phyloP scores from a whole-genome alignment of 2,888 invertebrate species.

The Halictus ligatus region DNA sequence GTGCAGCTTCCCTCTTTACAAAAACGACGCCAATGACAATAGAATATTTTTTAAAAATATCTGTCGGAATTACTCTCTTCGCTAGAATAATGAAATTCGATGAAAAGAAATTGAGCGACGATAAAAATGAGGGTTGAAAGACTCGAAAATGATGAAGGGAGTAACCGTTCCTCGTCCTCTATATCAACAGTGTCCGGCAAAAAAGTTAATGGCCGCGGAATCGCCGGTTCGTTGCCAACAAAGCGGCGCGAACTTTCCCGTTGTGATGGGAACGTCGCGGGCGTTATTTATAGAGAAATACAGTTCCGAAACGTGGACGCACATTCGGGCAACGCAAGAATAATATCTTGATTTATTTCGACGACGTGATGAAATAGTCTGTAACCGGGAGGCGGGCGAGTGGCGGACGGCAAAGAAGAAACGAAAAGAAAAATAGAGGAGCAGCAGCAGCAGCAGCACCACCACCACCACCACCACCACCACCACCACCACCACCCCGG shows the following conservation, averaged over 20 bases:
- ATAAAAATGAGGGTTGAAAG: background rate
- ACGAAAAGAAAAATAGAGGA: slow-evolving; percentile 9
- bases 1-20: too few relatives aligned
- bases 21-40: too few relatives aligned
- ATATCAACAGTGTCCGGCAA: background rate
- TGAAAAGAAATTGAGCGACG: background rate
- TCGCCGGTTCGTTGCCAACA: slow-evolving; percentile 33
- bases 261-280: slow-evolving; percentile 43
- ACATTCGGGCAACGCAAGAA: slow-evolving; percentile 36
- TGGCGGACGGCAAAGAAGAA: background rate
- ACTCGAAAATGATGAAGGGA: background rate
- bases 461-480: too few relatives aligned
- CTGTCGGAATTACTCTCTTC: background rate
- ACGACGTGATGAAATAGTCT: slow-evolving; percentile 25
- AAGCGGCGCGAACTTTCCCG: slow-evolving; percentile 19
- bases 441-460: background rate
- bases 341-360: slow-evolving; percentile 55
- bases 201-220: slow-evolving; percentile 41
- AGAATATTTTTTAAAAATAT: background rate
- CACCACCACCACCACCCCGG: too few relatives aligned
- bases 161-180: slow-evolving; percentile 23
- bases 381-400: background rate
- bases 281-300: slow-evolving; percentile 49
- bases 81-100: background rate
- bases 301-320: slow-evolving; percentile 26